Evolutionary conservation across 2,888 invertebrate species (phyloP), one percentile per base, ranked within the genome.

Genomic region (Cheilosia pagana): DNA sequence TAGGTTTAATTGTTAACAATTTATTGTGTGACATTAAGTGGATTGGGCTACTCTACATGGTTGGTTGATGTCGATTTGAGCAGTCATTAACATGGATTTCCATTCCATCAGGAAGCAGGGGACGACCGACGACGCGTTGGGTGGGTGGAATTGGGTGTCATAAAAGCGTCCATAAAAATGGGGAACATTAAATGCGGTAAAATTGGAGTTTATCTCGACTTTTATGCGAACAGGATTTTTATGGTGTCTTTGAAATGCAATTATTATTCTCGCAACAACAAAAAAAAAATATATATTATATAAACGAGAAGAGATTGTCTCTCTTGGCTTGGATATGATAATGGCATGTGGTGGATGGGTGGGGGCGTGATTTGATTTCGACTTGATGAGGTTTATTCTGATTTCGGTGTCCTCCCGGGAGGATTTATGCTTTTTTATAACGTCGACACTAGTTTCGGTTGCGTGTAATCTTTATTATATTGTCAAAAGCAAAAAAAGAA

Each of bases 1-100:
- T 57, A 59, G 55, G 63, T 79, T 83, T 75, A 72, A 79, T 83
- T 79, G 74, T 83, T 74, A 75, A 70, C 74, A 63, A 83, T 83
- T 70, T 83, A 75, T 57, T 78, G 50, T 60, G 74, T 50, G 68
- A 52, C 63, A 57, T 39, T 67, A 41, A 50, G 67, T 67, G 31
- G 59, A 63, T 70, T 70, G 45, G 50, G 65, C 65, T 31, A 70
- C 63, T 57, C 63, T 48, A 41, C 50, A 60, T 75, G 55, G 52
- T 19, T 65, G 59, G 57, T 60, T 76, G 63, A 77, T 72, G 65
- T 74, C 67, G 50, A 74, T 70, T 78, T 83, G 68, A 74, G 43
- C 63, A 83, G 79, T 83, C 79, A 83, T 83, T 83, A 83, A 83
- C 83, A 83, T 70, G 83, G 74, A 83, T 83, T 83, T 83, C 74